Conservation (phyloP, 1,140 invertebrate genomes). For the Pseudomyrmex flavicornis region DNA sequence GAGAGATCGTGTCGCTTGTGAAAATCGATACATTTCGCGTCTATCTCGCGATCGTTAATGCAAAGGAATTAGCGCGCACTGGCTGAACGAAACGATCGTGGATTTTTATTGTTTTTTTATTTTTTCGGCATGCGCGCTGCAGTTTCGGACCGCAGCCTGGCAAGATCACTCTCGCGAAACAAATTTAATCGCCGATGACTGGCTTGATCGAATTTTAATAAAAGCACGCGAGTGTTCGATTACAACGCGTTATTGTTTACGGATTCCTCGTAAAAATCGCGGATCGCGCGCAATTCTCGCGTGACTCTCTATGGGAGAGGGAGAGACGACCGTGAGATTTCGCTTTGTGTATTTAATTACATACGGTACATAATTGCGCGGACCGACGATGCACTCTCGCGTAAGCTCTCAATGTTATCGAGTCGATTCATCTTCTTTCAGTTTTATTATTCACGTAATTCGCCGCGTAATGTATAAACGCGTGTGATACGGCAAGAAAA, state of each 20-base stretch:
- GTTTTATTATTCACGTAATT: background rate
- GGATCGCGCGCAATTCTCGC: background rate
- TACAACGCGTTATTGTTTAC: conserved; percentile 40
- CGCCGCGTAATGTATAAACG: background rate
- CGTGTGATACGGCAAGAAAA: background rate
- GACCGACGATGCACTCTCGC: background rate
- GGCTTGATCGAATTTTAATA: conserved; percentile 47
- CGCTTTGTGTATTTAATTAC: background rate
- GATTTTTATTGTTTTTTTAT: background rate
- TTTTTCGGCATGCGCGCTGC: background rate
- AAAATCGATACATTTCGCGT: too few species aligned
- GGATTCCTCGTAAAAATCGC: conserved; percentile 21
- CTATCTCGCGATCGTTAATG: background rate
- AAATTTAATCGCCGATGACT: conserved; percentile 58
- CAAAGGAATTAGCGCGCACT: background rate
- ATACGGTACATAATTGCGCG: background rate
- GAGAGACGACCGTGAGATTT: background rate
- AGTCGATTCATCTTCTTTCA: background rate
- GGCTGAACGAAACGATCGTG: too few species aligned
- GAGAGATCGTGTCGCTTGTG: too few species aligned
- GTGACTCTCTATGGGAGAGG: conserved; percentile 44
- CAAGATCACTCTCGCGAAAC: background rate
- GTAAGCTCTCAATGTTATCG: background rate
- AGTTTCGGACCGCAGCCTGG: background rate
- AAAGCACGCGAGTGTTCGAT: conserved; percentile 60